Conservation (phyloP, 1,140 invertebrate genomes). For the Aradophagus sp. region DNA sequence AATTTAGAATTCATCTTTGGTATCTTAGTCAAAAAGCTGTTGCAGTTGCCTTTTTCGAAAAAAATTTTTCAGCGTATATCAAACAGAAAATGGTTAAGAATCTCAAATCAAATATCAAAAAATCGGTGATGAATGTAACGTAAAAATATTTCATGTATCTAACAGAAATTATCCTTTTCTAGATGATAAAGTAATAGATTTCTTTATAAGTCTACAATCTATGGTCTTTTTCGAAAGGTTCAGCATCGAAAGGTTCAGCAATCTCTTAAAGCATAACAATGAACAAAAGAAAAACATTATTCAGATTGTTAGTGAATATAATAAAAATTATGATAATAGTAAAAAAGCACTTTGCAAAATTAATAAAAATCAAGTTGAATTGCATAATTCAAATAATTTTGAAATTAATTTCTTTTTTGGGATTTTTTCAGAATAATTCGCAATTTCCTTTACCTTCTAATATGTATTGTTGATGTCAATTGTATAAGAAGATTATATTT, state of each 20-base stretch:
- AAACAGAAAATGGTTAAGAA: conserved; percentile 21
- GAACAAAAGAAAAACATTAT: conserved; percentile 4
- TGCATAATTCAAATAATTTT: no score
- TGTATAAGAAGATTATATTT: no score
- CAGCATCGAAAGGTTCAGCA: conserved; percentile 21
- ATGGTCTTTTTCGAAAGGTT: conserved; percentile 33
- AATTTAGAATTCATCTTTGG: conserved; percentile 46
- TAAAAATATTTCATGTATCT: conserved; percentile 4
- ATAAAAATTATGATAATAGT: conserved; percentile 4
- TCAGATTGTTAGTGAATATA: conserved; percentile 6
- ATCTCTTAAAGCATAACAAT: conserved; percentile 2
- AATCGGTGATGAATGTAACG: conserved; percentile 11
- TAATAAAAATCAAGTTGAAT: no score
- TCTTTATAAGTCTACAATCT: conserved; percentile 20
- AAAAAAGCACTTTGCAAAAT: conserved; percentile 16
- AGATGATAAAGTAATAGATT: conserved; percentile 18
- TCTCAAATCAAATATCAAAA: neutral
- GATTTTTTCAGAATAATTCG: no score
- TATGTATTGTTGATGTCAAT: no score
- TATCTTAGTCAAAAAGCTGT: conserved; percentile 42
- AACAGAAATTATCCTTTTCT: conserved; percentile 7
- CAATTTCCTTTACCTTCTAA: no score
- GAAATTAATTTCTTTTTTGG: no score
- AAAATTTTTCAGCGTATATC: conserved; percentile 25
- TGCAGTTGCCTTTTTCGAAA: conserved; percentile 28